Conservation (phyloP, 2,888 invertebrate genomes). For the Pherbina coryleti region DNA sequence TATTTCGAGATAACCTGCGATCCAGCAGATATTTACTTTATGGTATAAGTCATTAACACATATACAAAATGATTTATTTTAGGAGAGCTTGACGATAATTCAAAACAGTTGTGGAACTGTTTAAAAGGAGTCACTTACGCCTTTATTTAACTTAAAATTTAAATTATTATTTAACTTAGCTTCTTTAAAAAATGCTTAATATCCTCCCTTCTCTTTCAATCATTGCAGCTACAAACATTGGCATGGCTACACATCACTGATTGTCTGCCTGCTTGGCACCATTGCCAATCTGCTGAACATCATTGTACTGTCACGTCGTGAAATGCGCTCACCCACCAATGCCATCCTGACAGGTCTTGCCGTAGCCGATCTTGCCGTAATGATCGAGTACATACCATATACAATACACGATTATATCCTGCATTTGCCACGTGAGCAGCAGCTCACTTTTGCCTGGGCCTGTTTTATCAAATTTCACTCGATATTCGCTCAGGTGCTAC, state of each 20-base stretch:
- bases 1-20: too few relatives aligned
- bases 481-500: constrained; percentile 88
- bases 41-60: too few relatives aligned
- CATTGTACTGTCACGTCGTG: constrained; percentile 87
- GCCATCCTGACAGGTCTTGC: constrained; percentile 91
- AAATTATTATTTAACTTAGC: neutral
- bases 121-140: too few relatives aligned
- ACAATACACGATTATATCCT: constrained; percentile 84
- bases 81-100: too few relatives aligned
- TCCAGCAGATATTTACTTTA: too few relatives aligned
- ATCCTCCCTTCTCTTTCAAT: constrained; percentile 4
- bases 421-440: constrained; percentile 70
- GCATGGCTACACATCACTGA: constrained; percentile 88
- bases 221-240: constrained; percentile 76
- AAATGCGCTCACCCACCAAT: constrained; percentile 94
- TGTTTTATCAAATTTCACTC: constrained; percentile 91
- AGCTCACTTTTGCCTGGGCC: constrained; percentile 81
- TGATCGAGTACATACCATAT: constrained; percentile 94
- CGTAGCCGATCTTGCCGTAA: constrained; percentile 92
- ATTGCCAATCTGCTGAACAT: constrained; percentile 94
- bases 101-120: too few relatives aligned
- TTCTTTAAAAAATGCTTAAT: neutral
- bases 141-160: neutral
- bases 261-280: constrained; percentile 91
- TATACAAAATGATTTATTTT: too few relatives aligned